phyloP scores from a whole-genome alignment of 2,888 invertebrate genomes.

The Corbicula japonica region DNA sequence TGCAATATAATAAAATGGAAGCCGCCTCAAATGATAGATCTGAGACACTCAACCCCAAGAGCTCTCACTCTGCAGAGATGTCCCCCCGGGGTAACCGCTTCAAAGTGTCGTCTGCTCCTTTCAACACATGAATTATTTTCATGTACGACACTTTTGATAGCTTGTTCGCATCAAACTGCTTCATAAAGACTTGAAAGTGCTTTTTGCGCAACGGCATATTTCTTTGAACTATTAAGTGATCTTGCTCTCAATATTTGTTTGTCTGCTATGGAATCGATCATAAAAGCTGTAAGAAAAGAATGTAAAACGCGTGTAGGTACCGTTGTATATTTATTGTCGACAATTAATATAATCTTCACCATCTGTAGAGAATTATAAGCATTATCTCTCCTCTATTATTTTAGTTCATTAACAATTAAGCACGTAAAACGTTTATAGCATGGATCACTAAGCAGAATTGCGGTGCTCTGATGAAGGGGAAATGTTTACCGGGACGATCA shows the following conservation, averaged over 20 bases:
- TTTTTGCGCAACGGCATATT: slow-evolving; percentile 24
- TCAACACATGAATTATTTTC: too few species aligned
- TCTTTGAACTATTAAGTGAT: slow-evolving; percentile 36
- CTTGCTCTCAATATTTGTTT: slow-evolving; percentile 18
- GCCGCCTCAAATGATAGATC: too few species aligned
- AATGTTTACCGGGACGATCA: slow-evolving; percentile 26
- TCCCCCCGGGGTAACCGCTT: too few species aligned
- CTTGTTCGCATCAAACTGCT: too few species aligned
- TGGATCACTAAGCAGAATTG: slow-evolving; percentile 35
- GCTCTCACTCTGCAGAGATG: too few species aligned
- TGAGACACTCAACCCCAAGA: too few species aligned
- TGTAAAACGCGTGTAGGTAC: slow-evolving; percentile 32
- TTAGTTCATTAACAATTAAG: slow-evolving; percentile 46
- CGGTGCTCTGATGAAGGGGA: slow-evolving; percentile 31
- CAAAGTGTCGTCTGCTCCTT: too few species aligned
- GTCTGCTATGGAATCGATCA: slow-evolving; percentile 10
- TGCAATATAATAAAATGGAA: too few species aligned
- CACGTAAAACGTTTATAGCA: slow-evolving; percentile 38
- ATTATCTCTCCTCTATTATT: slow-evolving; percentile 38
- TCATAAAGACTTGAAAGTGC: too few species aligned
- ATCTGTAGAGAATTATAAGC: slow-evolving; percentile 34
- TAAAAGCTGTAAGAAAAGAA: slow-evolving; percentile 24
- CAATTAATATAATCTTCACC: slow-evolving; percentile 40
- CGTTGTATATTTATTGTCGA: slow-evolving; percentile 45
- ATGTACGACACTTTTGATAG: too few species aligned